Percentiles rank a stretch among this genome's conserved stretches.
Evolutionary conservation across 2,113 vertebrate genomes (phyloP).

Genomic region (Lipotes vexillifer): DNA sequence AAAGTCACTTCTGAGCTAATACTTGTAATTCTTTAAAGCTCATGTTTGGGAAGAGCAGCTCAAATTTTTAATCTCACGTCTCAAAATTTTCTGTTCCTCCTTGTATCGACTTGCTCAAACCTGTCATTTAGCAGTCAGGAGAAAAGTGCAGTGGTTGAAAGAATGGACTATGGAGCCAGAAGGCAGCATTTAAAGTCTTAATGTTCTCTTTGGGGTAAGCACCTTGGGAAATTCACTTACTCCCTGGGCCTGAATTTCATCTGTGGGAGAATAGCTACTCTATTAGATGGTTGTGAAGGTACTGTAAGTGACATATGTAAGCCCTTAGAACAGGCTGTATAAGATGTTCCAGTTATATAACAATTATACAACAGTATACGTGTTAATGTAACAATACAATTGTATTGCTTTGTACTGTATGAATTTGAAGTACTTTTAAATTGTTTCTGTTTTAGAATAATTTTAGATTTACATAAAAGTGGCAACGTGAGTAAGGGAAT

Average conservation of each 20-base stretch:
- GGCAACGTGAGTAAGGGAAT: background rate
- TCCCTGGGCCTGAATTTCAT: background rate
- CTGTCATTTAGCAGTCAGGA: background rate
- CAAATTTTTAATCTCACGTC: background rate
- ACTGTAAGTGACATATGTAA: background rate
- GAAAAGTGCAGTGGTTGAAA: background rate
- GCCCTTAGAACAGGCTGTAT: background rate
- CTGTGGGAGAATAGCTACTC: background rate
- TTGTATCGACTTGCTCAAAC: background rate
- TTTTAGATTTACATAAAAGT: background rate
- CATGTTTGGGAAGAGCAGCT: background rate
- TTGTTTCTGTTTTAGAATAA: background rate
- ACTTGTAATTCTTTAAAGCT: background rate
- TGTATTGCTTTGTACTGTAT: background rate
- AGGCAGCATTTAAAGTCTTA: accelerated
- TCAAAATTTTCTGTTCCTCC: background rate
- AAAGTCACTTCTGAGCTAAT: background rate
- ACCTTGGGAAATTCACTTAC: background rate
- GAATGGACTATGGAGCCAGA: background rate
- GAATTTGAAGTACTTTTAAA: background rate
- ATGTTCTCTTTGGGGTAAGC: background rate
- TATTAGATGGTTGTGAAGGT: background rate
- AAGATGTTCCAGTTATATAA: too few species aligned
- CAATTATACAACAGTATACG: background rate
- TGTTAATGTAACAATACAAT: background rate